phyloP scores from a whole-genome alignment of 2,113 vertebrate species.

The Vulpes lagopus region DNA sequence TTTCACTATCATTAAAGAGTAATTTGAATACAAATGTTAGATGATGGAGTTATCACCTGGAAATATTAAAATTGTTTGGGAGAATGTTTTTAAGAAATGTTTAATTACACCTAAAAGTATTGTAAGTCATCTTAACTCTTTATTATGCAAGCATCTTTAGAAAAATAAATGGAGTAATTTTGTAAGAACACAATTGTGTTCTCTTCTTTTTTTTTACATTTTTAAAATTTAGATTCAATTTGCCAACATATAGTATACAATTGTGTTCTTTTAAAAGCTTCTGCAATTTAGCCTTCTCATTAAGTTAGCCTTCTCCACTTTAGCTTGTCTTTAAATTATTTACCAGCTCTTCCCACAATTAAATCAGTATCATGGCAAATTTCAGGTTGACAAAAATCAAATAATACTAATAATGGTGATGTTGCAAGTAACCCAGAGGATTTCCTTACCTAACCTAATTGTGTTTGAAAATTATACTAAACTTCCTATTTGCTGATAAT shows the following conservation, averaged over 20 bases:
- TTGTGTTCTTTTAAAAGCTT: not conserved
- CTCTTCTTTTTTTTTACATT: not conserved
- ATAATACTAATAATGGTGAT: not conserved
- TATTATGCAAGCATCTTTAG: not conserved
- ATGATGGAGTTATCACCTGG: slow-evolving; percentile 24
- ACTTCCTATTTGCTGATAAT: not conserved
- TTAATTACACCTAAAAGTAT: slow-evolving; percentile 7
- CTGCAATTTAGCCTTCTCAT: not conserved
- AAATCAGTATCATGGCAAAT: not conserved
- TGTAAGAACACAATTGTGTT: not conserved
- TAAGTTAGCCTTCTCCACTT: not conserved
- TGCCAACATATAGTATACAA: not conserved
- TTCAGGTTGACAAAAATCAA: not conserved
- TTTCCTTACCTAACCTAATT: not conserved
- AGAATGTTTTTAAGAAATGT: not conserved
- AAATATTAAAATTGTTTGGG: slow-evolving; percentile 21
- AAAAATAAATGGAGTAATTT: not conserved
- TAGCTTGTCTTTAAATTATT: slow-evolving; percentile 32
- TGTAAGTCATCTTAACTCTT: not conserved
- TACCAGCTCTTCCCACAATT: slow-evolving; percentile 5
- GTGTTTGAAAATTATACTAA: not conserved
- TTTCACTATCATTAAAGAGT: slow-evolving; percentile 26
- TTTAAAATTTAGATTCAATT: too few species aligned
- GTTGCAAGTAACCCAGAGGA: not conserved
- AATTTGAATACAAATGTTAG: not conserved